Conservation (phyloP, 2,113 vertebrate genomes). For the rabbit (Oryctolagus cuniculus) region mOryCun1.1 NC_091453.1:103552501-103553000, state of each 20-base stretch:
- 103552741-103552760: neutral
- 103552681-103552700: neutral
- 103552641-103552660: neutral
- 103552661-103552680: constrained; percentile 39
- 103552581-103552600: neutral
- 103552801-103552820: constrained; percentile 1
- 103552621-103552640: neutral
- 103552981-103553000: constrained; percentile 45
- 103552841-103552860: constrained; percentile 7
- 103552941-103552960: constrained; percentile 43
- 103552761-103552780: neutral
- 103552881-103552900: neutral
- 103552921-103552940: constrained; percentile 63
- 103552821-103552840: neutral
- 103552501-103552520: neutral
- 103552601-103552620: neutral
- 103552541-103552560: neutral
- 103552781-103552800: constrained; percentile 17
- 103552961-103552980: constrained; percentile 41
- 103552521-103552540: neutral
- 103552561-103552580: neutral
- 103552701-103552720: neutral
- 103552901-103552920: constrained; percentile 36
- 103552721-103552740: constrained; percentile 34
- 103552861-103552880: neutral